A percentile compares a stretch with the other conserved stretches of the same genome.
phyloP scores from a whole-genome alignment of 2,888 invertebrate genomes.

The Pseudolycoriella hygida region DNA sequence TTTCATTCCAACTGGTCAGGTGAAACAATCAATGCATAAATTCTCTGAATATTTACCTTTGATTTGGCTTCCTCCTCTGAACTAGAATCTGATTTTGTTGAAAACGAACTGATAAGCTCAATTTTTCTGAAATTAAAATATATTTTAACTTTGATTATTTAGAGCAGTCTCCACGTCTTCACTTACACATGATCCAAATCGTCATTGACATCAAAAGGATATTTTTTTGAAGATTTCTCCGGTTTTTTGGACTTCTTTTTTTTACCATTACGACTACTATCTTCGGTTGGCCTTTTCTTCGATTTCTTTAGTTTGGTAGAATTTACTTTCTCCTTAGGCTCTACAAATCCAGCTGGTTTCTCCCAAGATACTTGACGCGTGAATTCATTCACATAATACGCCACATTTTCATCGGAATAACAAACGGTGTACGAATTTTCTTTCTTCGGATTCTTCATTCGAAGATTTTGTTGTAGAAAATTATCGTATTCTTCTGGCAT shows the following conservation, averaged over 20 bases:
- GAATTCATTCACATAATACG: constrained; percentile 12
- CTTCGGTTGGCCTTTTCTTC: constrained; percentile 7
- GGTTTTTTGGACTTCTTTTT: constrained; percentile 16
- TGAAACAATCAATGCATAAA: too few species aligned
- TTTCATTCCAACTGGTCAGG: too few species aligned
- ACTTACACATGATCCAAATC: constrained; percentile 29
- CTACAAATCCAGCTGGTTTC: constrained; percentile 11
- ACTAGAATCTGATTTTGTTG: constrained; percentile 30
- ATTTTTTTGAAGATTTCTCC: constrained; percentile 12
- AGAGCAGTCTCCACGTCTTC: neutral
- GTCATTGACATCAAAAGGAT: constrained; percentile 20
- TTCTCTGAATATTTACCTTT: too few species aligned
- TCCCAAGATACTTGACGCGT: constrained; percentile 12
- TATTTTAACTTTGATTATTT: constrained; percentile 2
- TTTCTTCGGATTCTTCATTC: constrained; percentile 3
- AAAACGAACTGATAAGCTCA: constrained; percentile 38
- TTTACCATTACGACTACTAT: constrained; percentile 7
- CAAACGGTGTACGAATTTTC: constrained; percentile 7
- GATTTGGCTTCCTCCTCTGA: constrained; percentile 25
- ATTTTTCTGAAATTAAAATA: constrained; percentile 30
- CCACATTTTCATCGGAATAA: constrained; percentile 10
- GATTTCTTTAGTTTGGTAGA: too few species aligned
- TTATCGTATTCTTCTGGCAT: constrained; percentile 32
- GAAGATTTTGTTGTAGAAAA: constrained; percentile 8
- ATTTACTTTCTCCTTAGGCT: constrained; percentile 4